Conservation (phyloP, 2,113 vertebrate species). For the Dicrurus megarhynchus region DNA sequence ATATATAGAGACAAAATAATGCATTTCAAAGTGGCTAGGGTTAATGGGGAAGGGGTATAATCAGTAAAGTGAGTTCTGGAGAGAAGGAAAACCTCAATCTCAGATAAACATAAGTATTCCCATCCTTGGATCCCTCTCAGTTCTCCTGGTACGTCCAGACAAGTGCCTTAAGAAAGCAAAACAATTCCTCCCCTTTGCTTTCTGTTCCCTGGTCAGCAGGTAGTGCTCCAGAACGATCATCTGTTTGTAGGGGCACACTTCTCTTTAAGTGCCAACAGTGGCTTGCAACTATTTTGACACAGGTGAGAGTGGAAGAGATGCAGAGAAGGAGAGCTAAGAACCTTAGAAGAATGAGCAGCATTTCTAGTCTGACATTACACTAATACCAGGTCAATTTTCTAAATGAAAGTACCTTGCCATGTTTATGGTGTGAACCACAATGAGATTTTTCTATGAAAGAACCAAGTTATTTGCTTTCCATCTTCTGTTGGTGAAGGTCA, state of each 20-base stretch:
- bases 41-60: neutral
- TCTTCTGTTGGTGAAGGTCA: neutral
- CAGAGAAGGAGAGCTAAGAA: neutral
- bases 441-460: neutral
- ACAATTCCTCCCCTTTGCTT: neutral
- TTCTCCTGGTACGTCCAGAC: neutral
- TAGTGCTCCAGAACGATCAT: neutral
- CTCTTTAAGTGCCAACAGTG: neutral
- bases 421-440: neutral
- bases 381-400: neutral
- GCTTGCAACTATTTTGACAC: neutral
- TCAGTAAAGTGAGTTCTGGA: neutral
- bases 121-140: neutral
- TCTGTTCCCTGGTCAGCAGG: neutral
- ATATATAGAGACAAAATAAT: neutral
- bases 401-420: neutral
- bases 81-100: neutral
- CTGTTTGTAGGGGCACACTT: neutral
- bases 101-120: neutral
- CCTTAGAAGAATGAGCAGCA: neutral
- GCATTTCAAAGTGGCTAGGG: neutral
- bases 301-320: neutral
- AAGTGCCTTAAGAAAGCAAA: neutral
- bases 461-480: neutral
- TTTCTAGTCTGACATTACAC: neutral